A percentile compares a stretch with the other conserved stretches of the same genome.
Evolutionary conservation across 1,140 invertebrate genomes (phyloP).

Genomic region (Matsumurasca onukii): DNA sequence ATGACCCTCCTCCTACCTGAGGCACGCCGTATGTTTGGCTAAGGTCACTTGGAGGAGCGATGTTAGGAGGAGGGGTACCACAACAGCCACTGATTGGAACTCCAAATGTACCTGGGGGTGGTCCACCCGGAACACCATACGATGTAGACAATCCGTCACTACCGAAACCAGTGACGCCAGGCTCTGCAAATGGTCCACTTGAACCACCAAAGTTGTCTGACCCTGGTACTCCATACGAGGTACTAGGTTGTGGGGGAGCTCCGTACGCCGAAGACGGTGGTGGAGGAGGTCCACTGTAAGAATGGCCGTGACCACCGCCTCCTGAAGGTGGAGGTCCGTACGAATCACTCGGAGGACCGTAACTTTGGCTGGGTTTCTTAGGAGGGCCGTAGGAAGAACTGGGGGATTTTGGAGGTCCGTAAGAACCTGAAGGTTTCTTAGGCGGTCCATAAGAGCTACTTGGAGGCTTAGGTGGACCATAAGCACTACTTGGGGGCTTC

Average conservation of each 20-base stretch:
- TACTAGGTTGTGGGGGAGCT: constrained; percentile 1
- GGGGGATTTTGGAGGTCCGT: constrained; percentile 23
- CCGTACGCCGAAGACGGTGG: constrained; percentile 16
- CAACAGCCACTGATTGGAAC: constrained; percentile 40
- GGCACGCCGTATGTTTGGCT: constrained; percentile 19
- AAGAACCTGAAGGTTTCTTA: constrained; percentile 1
- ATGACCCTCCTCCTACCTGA: not conserved
- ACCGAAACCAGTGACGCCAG: constrained; percentile 13
- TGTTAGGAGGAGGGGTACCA: constrained; percentile 40
- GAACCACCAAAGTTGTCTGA: constrained; percentile 17
- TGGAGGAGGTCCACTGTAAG: constrained; percentile 15
- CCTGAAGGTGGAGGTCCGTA: constrained; percentile 39
- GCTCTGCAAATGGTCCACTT: constrained; percentile 26
- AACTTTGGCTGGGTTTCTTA: constrained; percentile 21
- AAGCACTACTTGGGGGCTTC: constrained; percentile 14
- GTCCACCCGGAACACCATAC: constrained; percentile 27
- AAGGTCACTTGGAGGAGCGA: constrained; percentile 30
- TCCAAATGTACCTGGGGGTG: constrained; percentile 38
- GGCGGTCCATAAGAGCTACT: constrained; percentile 38
- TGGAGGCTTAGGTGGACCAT: constrained; percentile 37
- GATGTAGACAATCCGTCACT: not conserved
- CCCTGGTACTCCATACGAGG: constrained; percentile 3
- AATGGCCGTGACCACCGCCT: constrained; percentile 9
- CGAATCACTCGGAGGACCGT: constrained; percentile 34
- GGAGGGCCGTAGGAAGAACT: constrained; percentile 36